These are phyloP conservation scores for Tichodroma muraria DNA, from an alignment of 2,113 vertebrate species.

Conservation along the genomic window DNA sequence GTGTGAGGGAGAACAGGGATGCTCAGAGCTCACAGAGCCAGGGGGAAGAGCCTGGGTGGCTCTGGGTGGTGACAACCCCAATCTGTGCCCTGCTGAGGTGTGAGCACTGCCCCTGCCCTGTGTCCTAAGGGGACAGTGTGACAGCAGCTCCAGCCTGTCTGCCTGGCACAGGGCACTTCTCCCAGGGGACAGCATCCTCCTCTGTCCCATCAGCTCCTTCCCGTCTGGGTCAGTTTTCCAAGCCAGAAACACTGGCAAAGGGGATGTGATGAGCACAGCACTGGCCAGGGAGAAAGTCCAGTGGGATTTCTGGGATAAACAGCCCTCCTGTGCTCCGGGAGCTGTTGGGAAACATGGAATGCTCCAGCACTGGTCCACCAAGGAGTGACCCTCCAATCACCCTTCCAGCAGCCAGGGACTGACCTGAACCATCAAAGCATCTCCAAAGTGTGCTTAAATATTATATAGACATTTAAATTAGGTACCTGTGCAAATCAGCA, in stretches of 20 bases:
- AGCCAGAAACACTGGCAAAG: neutral
- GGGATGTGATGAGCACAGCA: neutral
- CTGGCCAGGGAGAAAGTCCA: fast-evolving
- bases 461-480: slow-evolving; percentile 69
- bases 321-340: neutral
- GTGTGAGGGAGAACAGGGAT: neutral
- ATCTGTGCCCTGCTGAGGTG: neutral
- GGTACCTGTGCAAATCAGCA: slow-evolving; percentile 57
- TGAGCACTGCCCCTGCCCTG: neutral
- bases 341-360: fast-evolving
- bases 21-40: neutral
- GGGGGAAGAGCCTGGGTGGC: neutral
- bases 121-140: neutral
- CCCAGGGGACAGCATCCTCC: neutral
- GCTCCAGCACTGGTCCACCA: neutral
- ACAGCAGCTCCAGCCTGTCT: neutral
- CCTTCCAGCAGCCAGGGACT: neutral
- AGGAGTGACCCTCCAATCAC: neutral
- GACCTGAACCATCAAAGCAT: neutral
- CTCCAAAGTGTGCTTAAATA: slow-evolving; percentile 36
- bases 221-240: neutral
- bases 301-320: neutral
- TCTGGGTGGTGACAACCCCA: neutral
- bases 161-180: neutral
- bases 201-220: neutral